Conservation (phyloP, 1,140 invertebrate species). For the Drosophila seguyi region DNA sequence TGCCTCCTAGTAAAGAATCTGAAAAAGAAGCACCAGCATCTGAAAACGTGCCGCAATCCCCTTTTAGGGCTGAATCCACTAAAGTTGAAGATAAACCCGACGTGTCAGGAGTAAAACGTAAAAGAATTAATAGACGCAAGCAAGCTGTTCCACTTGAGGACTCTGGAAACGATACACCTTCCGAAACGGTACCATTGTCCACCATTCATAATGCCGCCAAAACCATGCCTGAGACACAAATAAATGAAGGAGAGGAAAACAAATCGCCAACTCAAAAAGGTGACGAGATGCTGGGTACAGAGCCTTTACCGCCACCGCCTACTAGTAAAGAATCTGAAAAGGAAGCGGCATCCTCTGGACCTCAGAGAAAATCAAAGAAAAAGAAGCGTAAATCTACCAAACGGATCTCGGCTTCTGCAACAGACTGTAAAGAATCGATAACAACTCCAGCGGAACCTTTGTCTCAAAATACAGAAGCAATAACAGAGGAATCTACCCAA, state of each 20-base stretch:
- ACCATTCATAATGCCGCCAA: neutral
- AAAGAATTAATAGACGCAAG: neutral
- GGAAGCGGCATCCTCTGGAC: neutral
- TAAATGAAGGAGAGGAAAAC: neutral
- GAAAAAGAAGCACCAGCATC: too few species aligned
- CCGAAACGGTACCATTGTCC: neutral
- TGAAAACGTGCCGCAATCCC: neutral
- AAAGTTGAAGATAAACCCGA: neutral
- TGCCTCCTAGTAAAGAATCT: too few species aligned
- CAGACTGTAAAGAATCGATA: neutral
- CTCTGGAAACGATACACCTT: neutral
- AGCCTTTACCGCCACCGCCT: neutral
- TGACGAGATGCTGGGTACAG: neutral
- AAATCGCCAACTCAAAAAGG: neutral
- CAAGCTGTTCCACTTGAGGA: slow-evolving; percentile 4
- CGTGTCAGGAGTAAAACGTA: neutral
- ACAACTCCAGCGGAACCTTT: neutral
- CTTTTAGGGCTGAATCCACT: neutral
- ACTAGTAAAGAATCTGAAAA: neutral
- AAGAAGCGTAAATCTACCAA: neutral
- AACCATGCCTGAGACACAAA: neutral
- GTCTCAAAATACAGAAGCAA: neutral
- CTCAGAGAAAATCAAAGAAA: neutral
- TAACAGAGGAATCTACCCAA: neutral
- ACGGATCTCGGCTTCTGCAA: neutral